Conservation (phyloP, 2,113 vertebrate genomes). For the Tichodroma muraria region DNA sequence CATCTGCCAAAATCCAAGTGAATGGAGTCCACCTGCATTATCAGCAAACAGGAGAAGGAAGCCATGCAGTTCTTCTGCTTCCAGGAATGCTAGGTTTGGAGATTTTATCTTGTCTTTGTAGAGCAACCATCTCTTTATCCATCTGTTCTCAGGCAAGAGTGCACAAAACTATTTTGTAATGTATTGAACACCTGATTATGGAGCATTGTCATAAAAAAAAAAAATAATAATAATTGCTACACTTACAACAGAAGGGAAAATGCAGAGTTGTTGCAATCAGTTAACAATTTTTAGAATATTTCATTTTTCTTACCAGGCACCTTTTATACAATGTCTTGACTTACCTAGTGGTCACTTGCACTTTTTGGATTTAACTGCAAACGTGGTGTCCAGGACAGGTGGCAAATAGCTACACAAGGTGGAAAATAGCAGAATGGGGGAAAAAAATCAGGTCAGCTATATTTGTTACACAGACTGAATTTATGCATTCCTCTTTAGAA, state of each 20-base stretch:
- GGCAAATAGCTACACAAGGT: neutral
- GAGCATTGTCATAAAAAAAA: neutral
- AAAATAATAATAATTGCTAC: neutral
- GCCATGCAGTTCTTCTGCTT: conserved; percentile 81
- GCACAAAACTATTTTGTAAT: neutral
- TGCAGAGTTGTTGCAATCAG: neutral
- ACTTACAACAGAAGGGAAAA: neutral
- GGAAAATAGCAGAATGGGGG: neutral
- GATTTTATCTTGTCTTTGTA: neutral
- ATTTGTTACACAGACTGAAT: neutral
- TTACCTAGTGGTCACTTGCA: neutral
- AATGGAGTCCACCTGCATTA: conserved; percentile 86
- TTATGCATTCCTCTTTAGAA: neutral
- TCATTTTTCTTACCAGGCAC: neutral
- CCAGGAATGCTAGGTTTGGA: conserved; percentile 88
- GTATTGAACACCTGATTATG: neutral
- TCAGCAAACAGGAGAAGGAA: conserved; percentile 77
- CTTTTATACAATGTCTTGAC: neutral
- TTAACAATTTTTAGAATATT: neutral
- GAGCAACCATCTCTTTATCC: neutral
- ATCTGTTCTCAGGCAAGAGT: neutral
- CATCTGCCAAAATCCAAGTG: conserved; percentile 72
- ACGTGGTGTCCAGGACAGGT: neutral
- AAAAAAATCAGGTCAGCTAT: neutral
- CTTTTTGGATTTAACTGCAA: neutral